Conservation (phyloP, 1,140 invertebrate genomes). For the Cydia fagiglandana region DNA sequence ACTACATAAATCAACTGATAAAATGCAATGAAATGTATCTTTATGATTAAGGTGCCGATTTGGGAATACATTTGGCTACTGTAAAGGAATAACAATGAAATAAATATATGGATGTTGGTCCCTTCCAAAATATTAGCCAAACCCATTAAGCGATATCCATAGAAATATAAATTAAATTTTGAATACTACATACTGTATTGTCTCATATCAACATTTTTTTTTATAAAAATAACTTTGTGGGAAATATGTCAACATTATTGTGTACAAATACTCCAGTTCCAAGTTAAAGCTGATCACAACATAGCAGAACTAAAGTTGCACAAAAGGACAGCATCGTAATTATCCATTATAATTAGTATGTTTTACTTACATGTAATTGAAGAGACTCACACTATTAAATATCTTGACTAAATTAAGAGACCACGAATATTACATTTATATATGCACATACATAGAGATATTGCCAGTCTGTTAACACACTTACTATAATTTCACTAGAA, state of each 20-base stretch:
- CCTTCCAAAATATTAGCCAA: slow-evolving; percentile 73
- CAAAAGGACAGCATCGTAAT: slow-evolving; percentile 72
- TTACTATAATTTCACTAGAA: slow-evolving; percentile 77
- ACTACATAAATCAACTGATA: slow-evolving; percentile 56
- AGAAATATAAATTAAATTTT: slow-evolving; percentile 64
- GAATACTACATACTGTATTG: slow-evolving; percentile 75
- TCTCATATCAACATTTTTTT: slow-evolving; percentile 74
- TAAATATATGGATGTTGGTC: slow-evolving; percentile 71
- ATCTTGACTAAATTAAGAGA: slow-evolving; percentile 78
- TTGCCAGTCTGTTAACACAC: slow-evolving; percentile 77
- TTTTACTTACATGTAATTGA: slow-evolving; percentile 71
- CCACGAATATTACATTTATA: slow-evolving; percentile 75
- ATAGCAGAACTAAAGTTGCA: slow-evolving; percentile 76
- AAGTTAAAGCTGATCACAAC: slow-evolving; percentile 78
- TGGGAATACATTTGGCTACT: slow-evolving; percentile 50
- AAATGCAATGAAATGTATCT: slow-evolving; percentile 67
- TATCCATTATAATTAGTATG: slow-evolving; percentile 67
- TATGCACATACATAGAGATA: slow-evolving; percentile 77
- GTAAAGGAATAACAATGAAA: slow-evolving; percentile 52
- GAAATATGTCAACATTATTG: slow-evolving; percentile 69
- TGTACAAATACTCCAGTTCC: slow-evolving; percentile 75
- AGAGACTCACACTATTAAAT: slow-evolving; percentile 78
- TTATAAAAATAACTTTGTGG: slow-evolving; percentile 78
- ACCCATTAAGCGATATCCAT: slow-evolving; percentile 59
- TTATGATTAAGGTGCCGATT: slow-evolving; percentile 48